Evolutionary conservation across 2,113 vertebrate species (phyloP).

Genomic region (Ginglymostoma cirratum): DNA sequence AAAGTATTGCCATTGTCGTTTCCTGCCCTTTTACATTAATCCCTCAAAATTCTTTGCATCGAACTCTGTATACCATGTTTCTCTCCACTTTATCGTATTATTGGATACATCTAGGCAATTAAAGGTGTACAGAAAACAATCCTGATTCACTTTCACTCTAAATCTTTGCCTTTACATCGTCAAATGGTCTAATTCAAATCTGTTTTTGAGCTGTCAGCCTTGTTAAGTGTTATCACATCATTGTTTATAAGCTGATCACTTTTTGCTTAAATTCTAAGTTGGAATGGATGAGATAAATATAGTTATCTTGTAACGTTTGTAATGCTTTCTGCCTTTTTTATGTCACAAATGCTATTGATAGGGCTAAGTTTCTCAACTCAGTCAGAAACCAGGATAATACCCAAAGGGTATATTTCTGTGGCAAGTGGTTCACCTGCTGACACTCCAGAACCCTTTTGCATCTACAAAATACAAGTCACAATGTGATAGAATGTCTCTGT

Average conservation of each 20-base stretch:
- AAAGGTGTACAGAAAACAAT: neutral
- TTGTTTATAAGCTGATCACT: neutral
- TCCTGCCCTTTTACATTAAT: neutral
- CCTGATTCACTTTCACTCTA: neutral
- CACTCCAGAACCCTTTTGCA: neutral
- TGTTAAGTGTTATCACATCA: neutral
- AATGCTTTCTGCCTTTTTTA: neutral
- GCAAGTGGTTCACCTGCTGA: neutral
- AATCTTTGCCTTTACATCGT: neutral
- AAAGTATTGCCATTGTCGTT: neutral
- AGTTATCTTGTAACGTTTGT: neutral
- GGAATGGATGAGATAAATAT: neutral
- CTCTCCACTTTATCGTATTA: neutral
- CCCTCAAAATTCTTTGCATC: neutral
- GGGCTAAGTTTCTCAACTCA: neutral
- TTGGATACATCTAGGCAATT: neutral
- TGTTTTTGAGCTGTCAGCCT: neutral
- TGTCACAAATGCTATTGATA: neutral
- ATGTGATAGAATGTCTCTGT: neutral
- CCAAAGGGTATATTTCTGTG: neutral
- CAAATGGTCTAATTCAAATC: neutral
- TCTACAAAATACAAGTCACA: neutral
- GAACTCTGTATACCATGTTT: neutral
- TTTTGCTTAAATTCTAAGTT: neutral
- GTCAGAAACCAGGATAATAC: neutral